phyloP scores from a whole-genome alignment of 2,888 invertebrate species.

The Geophilus truncorum region DNA sequence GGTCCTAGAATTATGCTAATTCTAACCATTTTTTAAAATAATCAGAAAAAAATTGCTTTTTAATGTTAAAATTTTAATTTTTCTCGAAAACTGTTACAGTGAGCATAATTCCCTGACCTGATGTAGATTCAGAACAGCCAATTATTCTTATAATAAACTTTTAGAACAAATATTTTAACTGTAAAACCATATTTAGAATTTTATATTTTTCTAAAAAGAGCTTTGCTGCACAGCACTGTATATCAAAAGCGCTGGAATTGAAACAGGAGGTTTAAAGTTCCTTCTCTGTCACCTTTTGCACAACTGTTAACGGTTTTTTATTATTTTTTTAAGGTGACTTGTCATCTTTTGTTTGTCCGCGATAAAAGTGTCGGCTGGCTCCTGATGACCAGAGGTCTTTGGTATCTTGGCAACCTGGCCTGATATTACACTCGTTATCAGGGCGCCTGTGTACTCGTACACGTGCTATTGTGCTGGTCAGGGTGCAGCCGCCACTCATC shows the following conservation, averaged over 20 bases:
- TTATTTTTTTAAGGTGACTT: neutral
- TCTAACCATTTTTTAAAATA: no score
- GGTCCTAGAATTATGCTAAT: no score
- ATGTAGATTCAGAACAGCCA: no score
- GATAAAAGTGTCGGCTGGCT: neutral
- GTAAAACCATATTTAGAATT: no score
- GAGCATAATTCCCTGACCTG: no score
- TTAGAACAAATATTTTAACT: no score
- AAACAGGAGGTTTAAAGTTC: neutral
- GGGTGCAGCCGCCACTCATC: neutral
- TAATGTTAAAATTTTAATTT: no score
- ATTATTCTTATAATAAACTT: no score
- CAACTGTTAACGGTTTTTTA: neutral
- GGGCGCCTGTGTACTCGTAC: neutral
- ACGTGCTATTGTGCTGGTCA: slow-evolving; percentile 10
- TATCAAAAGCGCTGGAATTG: neutral
- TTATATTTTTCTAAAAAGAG: no score
- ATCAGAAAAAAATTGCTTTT: no score
- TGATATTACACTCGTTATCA: neutral
- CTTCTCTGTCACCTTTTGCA: neutral
- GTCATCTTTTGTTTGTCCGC: slow-evolving; percentile 4
- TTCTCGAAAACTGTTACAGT: no score
- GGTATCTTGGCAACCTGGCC: neutral
- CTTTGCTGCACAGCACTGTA: neutral
- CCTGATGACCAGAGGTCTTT: neutral